Conservation (phyloP, 2,113 vertebrate genomes). For the Calcarius ornatus region DNA sequence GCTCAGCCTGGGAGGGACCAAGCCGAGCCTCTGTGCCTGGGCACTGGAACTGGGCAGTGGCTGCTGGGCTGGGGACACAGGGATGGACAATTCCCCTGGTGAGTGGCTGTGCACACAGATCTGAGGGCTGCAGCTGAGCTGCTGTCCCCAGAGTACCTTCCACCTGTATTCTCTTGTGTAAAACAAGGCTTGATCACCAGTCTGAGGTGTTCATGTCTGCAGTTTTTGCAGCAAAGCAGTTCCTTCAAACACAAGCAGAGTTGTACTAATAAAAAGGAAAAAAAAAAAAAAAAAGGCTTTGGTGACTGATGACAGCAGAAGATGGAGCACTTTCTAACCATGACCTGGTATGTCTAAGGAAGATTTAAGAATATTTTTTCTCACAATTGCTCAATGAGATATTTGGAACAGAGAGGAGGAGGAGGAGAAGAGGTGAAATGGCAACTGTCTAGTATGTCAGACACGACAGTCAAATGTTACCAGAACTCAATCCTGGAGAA, state of each 20-base stretch:
- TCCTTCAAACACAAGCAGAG: not conserved
- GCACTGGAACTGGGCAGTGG: accelerated
- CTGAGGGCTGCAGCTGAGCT: not conserved
- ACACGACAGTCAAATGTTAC: slow-evolving; percentile 19
- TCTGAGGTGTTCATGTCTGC: accelerated
- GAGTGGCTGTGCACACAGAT: too few relatives aligned
- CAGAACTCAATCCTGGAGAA: slow-evolving; percentile 63
- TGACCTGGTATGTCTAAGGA: slow-evolving; percentile 15
- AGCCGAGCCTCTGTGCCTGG: accelerated
- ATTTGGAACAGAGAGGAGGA: not conserved
- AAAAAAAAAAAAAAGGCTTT: not conserved
- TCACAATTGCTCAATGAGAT: slow-evolving; percentile 30
- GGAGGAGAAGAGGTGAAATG: slow-evolving; percentile 37
- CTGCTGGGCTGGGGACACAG: not conserved
- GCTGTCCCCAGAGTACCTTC: not conserved
- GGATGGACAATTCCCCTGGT: not conserved
- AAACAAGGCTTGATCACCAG: not conserved
- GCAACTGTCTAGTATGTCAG: slow-evolving; percentile 52
- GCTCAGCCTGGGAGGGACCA: not conserved
- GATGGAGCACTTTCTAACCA: slow-evolving; percentile 20
- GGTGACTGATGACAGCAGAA: slow-evolving; percentile 1
- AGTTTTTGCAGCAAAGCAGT: not conserved
- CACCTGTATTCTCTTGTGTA: accelerated
- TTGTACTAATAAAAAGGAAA: not conserved
- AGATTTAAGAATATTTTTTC: slow-evolving; percentile 49